phyloP scores from a whole-genome alignment of 2,888 invertebrate genomes.

The Pinctada fucata region DNA sequence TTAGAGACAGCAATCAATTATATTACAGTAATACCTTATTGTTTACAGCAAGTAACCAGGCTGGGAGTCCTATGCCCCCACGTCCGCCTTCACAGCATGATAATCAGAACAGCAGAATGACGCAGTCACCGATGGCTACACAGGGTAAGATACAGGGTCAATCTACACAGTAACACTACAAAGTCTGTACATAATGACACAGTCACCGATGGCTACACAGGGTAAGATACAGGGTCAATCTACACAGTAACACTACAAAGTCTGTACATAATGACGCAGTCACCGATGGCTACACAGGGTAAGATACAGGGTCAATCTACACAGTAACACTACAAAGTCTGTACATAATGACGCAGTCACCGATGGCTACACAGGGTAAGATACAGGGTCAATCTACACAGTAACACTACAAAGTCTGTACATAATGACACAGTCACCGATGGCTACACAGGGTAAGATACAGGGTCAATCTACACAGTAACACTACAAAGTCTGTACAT shows the following conservation, averaged over 20 bases:
- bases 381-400: no score
- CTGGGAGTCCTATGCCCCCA: conserved; percentile 89
- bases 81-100: conserved; percentile 92
- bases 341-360: conserved; percentile 82
- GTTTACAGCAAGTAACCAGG: conserved; percentile 58
- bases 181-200: conserved; percentile 79
- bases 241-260: no score
- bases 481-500: no score
- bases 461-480: no score
- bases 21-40: no score
- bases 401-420: no score
- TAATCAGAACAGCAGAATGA: conserved; percentile 79
- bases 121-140: conserved; percentile 84
- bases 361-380: conserved; percentile 80
- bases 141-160: neutral
- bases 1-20: no score
- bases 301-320: no score
- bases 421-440: no score
- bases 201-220: conserved; percentile 83
- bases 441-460: no score
- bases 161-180: no score
- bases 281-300: conserved; percentile 82
- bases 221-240: neutral
- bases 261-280: conserved; percentile 81
- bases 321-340: no score